Conservation (phyloP, 2,797 vertebrate genomes). For the Tokudaia muenninki region DNA sequence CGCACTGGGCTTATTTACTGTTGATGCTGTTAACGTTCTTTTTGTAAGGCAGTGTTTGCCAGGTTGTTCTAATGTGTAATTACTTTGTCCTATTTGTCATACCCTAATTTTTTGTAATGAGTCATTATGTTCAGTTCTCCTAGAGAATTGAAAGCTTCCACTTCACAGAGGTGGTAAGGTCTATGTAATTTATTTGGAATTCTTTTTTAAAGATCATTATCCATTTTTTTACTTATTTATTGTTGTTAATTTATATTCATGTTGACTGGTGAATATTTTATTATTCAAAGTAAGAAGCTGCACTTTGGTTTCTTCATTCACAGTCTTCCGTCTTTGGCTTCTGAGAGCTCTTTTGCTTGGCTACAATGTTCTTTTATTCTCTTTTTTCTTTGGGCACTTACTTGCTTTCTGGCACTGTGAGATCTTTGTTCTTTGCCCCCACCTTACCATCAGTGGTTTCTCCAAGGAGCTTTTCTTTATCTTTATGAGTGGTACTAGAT, state of each 20-base stretch:
- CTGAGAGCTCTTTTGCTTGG: not conserved
- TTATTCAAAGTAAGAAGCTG: not conserved
- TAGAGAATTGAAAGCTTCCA: not conserved
- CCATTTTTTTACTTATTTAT: not conserved
- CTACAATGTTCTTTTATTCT: not conserved
- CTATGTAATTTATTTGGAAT: not conserved
- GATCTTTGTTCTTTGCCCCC: not conserved
- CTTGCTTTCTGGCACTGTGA: not conserved
- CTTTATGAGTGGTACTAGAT: not conserved
- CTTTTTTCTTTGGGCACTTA: not conserved
- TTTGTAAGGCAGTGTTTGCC: not conserved
- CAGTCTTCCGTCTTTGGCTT: not conserved
- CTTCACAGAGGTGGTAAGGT: not conserved
- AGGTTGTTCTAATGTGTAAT: not conserved
- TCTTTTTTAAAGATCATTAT: constrained; percentile 3
- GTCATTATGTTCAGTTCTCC: not conserved
- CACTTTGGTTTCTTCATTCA: not conserved
- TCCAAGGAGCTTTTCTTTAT: not conserved
- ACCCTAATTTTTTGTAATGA: not conserved
- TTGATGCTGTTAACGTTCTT: not conserved
- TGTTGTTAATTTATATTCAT: constrained; percentile 40
- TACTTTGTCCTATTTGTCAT: not conserved
- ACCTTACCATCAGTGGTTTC: not conserved
- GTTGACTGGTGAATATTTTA: constrained; percentile 28
- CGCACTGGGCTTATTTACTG: not conserved